Evolutionary conservation across 1,140 invertebrate species (phyloP).

Genomic region (Formica exsecta): DNA sequence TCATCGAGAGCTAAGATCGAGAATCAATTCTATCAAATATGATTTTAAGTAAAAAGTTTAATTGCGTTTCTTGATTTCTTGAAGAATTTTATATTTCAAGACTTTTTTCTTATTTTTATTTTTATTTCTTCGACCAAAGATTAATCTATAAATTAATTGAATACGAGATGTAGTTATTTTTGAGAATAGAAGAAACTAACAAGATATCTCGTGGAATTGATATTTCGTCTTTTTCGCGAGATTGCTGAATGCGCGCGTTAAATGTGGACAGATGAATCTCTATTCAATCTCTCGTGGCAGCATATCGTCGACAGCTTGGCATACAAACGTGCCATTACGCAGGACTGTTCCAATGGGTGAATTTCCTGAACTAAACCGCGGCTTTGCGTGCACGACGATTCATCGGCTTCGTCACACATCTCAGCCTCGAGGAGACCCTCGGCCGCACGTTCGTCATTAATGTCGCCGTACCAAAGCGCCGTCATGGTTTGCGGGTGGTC

Average conservation of each 20-base stretch:
- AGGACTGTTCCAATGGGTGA: conserved; percentile 31
- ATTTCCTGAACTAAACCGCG: conserved; percentile 49
- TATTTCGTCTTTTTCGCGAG: neutral
- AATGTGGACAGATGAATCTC: conserved; percentile 11
- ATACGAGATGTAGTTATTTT: neutral
- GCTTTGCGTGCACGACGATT: conserved; percentile 54
- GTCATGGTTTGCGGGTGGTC: conserved; percentile 60
- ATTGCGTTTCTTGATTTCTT: neutral
- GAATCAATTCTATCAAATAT: neutral
- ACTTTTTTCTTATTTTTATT: neutral
- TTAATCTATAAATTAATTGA: neutral
- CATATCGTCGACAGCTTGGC: conserved; percentile 20
- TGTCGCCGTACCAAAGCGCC: conserved; percentile 43
- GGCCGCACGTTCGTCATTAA: conserved; percentile 47
- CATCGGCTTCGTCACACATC: conserved; percentile 51
- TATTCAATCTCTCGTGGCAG: neutral
- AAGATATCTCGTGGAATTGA: neutral
- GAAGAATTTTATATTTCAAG: neutral
- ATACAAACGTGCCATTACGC: conserved; percentile 43
- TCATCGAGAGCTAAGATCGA: neutral
- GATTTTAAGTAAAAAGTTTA: neutral
- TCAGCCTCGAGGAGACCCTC: conserved; percentile 40
- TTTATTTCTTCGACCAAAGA: neutral
- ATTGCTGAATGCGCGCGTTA: neutral
- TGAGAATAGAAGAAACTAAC: neutral